Evolutionary conservation across 2,797 vertebrate genomes (phyloP).

Genomic region (Petrocephalus sullivani): DNA sequence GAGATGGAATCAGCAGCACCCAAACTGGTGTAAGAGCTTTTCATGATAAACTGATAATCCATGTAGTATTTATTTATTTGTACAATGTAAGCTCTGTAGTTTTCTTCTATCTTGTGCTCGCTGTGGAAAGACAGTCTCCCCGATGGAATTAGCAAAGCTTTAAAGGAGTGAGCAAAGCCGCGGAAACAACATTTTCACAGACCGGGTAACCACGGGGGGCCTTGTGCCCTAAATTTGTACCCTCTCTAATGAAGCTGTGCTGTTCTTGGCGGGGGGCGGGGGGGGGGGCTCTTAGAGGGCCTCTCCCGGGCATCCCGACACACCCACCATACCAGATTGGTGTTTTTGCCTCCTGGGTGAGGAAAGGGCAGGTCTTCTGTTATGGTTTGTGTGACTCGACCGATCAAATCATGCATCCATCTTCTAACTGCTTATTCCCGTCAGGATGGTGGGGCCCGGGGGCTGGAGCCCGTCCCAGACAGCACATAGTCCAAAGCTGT

Average conservation of each 20-base stretch:
- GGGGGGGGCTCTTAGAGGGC: neutral
- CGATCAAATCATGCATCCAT: neutral
- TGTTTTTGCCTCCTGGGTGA: neutral
- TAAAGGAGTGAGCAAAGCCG: neutral
- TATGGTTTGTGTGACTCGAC: neutral
- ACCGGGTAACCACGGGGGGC: slow-evolving; percentile 10
- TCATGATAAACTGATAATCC: neutral
- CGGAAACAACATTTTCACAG: slow-evolving; percentile 17
- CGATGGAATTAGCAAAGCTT: slow-evolving; percentile 18
- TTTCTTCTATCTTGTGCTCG: slow-evolving; percentile 16
- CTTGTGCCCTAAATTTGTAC: slow-evolving; percentile 16
- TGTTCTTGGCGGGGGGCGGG: neutral
- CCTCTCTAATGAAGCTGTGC: slow-evolving; percentile 14
- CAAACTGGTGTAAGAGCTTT: neutral
- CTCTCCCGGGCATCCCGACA: slow-evolving; percentile 24
- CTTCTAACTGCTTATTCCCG: neutral
- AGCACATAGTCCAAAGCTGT: neutral
- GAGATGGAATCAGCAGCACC: neutral
- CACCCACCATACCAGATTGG: slow-evolving; percentile 25
- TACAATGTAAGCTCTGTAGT: slow-evolving; percentile 24
- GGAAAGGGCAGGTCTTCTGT: slow-evolving; percentile 14
- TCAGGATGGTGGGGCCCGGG: neutral
- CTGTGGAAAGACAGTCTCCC: slow-evolving; percentile 1
- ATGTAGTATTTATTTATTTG: slow-evolving; percentile 13
- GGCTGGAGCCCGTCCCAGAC: neutral